A percentile compares a stretch with the other conserved stretches of the same genome.
Evolutionary conservation across 2,113 vertebrate genomes (phyloP).

Genomic region (Hirundichthys speculiger): DNA sequence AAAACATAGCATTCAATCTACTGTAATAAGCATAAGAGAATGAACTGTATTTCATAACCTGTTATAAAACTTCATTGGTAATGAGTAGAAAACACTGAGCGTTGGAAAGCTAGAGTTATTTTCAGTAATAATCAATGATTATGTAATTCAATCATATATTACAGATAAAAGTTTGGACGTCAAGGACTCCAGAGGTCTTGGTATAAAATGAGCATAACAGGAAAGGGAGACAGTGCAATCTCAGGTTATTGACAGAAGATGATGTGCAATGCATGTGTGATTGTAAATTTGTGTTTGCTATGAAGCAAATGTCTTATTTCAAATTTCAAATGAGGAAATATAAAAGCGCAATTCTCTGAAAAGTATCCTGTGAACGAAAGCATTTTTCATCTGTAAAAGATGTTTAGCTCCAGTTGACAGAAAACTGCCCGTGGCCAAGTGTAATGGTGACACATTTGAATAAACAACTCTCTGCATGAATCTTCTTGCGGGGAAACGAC

Average conservation of each 20-base stretch:
- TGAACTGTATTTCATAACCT: not conserved
- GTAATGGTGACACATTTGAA: conserved; percentile 29
- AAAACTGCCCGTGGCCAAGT: conserved; percentile 29
- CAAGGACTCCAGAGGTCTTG: not conserved
- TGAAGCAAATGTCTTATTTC: not conserved
- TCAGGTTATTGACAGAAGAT: not conserved
- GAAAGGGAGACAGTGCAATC: not conserved
- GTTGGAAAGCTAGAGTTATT: too few relatives aligned
- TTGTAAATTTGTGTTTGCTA: not conserved
- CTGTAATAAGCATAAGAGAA: not conserved
- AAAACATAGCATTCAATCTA: conserved; percentile 2
- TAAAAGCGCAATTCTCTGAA: conserved; percentile 1
- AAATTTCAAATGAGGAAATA: conserved; percentile 12
- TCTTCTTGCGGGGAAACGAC: not conserved
- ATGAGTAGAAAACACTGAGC: not conserved
- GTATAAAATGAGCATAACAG: not conserved
- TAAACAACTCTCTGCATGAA: conserved; percentile 30
- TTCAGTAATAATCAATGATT: too few relatives aligned
- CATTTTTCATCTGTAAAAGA: conserved; percentile 19
- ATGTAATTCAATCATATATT: too few relatives aligned
- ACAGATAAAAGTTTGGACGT: too few relatives aligned
- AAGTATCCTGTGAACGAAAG: not conserved
- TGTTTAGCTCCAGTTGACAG: conserved; percentile 1
- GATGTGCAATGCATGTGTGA: not conserved
- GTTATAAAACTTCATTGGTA: not conserved